Percentiles rank a stretch among this genome's conserved stretches.
Conservation (phyloP, 2,797 vertebrate genomes). For the Microctenopoma steveboyesi region DNA sequence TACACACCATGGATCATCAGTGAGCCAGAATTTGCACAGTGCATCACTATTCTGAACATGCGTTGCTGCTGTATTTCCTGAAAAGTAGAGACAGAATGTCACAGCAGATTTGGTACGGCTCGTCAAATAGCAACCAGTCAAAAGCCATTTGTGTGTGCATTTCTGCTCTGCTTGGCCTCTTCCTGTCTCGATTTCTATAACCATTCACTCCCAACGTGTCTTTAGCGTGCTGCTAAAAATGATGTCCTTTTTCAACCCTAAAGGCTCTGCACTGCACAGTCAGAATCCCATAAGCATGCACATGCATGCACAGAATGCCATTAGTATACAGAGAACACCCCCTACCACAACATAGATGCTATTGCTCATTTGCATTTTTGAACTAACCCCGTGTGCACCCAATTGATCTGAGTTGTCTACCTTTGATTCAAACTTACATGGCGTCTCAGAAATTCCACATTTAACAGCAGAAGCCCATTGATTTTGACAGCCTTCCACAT, state of each 20-base stretch:
- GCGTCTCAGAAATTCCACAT: conserved; percentile 15
- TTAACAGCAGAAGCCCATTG: not conserved
- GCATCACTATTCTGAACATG: conserved; percentile 50
- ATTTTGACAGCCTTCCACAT: conserved; percentile 14
- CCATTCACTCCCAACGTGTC: conserved; percentile 45
- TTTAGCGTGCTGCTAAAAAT: conserved; percentile 25
- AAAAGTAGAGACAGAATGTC: conserved; percentile 74
- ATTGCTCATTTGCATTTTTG: conserved; percentile 46
- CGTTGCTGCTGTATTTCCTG: conserved; percentile 54
- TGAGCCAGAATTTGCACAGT: not conserved
- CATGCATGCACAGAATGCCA: not conserved
- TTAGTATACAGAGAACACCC: not conserved
- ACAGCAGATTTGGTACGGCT: conserved; percentile 62
- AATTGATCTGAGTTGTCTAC: conserved; percentile 23
- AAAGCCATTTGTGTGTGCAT: conserved; percentile 67
- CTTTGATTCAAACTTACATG: conserved; percentile 30
- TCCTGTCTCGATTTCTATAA: conserved; percentile 62
- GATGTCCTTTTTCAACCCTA: conserved; percentile 13
- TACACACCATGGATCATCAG: conserved; percentile 24
- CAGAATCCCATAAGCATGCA: conserved; percentile 2
- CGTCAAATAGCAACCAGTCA: conserved; percentile 65
- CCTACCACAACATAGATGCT: conserved; percentile 39
- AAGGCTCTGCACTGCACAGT: conserved; percentile 1
- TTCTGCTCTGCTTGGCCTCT: conserved; percentile 53
- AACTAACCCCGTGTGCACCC: not conserved